Evolutionary conservation across 30 jellyfish, hydroid and myxozoan genomes (phyloP), one percentile per base, ranked within the genome.

Genomic region (Morbakka virulenta): DNA sequence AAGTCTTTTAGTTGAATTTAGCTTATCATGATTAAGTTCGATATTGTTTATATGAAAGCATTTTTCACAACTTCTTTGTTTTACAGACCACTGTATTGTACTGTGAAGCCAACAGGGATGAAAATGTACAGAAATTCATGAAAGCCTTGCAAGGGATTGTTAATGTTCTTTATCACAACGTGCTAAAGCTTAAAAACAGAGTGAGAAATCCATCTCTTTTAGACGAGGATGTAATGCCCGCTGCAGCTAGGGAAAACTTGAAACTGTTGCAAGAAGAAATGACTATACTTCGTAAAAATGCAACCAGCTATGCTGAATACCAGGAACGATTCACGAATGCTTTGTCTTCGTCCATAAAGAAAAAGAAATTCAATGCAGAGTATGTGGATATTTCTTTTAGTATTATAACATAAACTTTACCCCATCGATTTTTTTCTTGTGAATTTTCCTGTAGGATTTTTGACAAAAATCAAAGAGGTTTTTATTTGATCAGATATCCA

Each of bases 71-170:
- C n/a, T n/a, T n/a, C 48, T 32, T 0, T 63, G 1, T 30, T 2
- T 72, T 77, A 1, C 29, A 88, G 96, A 72, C 79, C 21, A 47
- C 90, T 21, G 74, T 88, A 41, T 72, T 79, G 31, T 80, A 80
- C 72, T 88, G 91, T 61, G 96, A 88, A 50, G 96, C 96, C 1
- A 88, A 80, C 28, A 88, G 81, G 49, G 96, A 88, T 34, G 94
- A 80, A 14, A 81, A 68, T 33, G 76, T 88, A 1, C 89, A 81
- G 41, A 80, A 53, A 25, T 88, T 88, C 74, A 52, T 87, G 76
- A 81, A 88, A 49, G 94, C 80, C 24, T 74, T 88, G 28, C 69
- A 81, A 21, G 63, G 50, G 3, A 65, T 88, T 73, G 78, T 81
- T 3, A 29, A 75, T 6, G 52, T 47, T 53, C 53, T 88, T 41